Evolutionary conservation across 2,797 vertebrate genomes (phyloP).

Genomic region (Pampus argenteus): DNA sequence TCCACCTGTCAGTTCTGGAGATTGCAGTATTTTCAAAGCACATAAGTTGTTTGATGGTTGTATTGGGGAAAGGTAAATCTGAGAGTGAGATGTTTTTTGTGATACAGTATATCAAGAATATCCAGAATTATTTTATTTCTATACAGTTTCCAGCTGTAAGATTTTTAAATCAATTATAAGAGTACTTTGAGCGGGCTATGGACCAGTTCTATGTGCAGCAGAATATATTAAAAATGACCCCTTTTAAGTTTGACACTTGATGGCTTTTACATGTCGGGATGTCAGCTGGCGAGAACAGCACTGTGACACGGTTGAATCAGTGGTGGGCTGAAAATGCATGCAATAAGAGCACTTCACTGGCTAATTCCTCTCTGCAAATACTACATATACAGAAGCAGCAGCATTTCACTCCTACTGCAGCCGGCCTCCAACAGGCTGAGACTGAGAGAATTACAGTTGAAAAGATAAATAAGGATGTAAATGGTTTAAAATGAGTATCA

Average conservation of each 20-base stretch:
- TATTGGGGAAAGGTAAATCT: too few relatives aligned
- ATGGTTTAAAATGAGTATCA: neutral
- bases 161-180: slow-evolving; percentile 55
- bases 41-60: too few relatives aligned
- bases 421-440: neutral
- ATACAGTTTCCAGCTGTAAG: slow-evolving; percentile 35
- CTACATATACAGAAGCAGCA: neutral
- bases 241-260: slow-evolving; percentile 68
- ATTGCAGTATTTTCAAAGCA: too few relatives aligned
- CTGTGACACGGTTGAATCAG: slow-evolving; percentile 34
- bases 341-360: slow-evolving; percentile 52
- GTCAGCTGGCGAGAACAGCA: slow-evolving; percentile 44
- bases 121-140: slow-evolving; percentile 33
- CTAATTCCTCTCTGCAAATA: slow-evolving; percentile 41
- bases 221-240: slow-evolving; percentile 72
- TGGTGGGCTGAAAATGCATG: slow-evolving; percentile 45
- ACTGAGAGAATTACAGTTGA: neutral
- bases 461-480: neutral
- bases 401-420: slow-evolving; percentile 7
- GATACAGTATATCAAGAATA: too few relatives aligned
- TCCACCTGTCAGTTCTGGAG: too few relatives aligned
- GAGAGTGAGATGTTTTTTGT: too few relatives aligned
- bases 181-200: slow-evolving; percentile 45
- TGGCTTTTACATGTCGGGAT: slow-evolving; percentile 57
- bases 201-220: slow-evolving; percentile 36